Evolutionary conservation across 2,888 invertebrate genomes (phyloP).

Genomic region (Sympetrum striolatum): DNA sequence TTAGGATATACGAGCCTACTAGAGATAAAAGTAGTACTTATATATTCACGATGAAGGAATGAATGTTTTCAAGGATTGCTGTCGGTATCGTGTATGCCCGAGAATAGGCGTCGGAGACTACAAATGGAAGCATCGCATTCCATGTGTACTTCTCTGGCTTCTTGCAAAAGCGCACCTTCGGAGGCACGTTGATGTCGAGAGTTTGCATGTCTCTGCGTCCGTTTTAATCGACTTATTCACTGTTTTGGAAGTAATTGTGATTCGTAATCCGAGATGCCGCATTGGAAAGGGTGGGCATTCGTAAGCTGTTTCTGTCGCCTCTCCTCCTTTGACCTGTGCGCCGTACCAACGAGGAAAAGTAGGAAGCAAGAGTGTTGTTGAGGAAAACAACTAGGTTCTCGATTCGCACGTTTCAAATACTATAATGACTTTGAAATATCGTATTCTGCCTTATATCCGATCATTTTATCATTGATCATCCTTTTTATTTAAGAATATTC

Average conservation of each 20-base stretch:
- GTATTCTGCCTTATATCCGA: no score
- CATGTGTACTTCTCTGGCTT: background rate
- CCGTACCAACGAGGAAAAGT: background rate
- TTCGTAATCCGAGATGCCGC: background rate
- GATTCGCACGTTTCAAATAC: no score
- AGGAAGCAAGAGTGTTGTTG: background rate
- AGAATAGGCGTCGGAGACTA: background rate
- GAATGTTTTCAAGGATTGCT: background rate
- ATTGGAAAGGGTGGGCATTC: background rate
- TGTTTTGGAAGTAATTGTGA: background rate
- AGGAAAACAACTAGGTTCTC: background rate
- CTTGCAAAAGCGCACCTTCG: background rate
- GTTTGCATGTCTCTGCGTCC: background rate
- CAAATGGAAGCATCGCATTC: background rate
- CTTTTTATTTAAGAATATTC: no score
- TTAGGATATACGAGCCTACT: no score
- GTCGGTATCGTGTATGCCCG: background rate
- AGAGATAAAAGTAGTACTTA: no score
- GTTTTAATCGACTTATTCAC: background rate
- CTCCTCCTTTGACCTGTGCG: background rate
- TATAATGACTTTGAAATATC: no score
- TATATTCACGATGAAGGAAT: no score
- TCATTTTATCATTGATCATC: no score
- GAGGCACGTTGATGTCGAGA: background rate
- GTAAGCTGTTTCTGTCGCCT: background rate